phyloP scores from a whole-genome alignment of 92 coral and sea anemone genomes.

The Phenganax stokvisi region DNA sequence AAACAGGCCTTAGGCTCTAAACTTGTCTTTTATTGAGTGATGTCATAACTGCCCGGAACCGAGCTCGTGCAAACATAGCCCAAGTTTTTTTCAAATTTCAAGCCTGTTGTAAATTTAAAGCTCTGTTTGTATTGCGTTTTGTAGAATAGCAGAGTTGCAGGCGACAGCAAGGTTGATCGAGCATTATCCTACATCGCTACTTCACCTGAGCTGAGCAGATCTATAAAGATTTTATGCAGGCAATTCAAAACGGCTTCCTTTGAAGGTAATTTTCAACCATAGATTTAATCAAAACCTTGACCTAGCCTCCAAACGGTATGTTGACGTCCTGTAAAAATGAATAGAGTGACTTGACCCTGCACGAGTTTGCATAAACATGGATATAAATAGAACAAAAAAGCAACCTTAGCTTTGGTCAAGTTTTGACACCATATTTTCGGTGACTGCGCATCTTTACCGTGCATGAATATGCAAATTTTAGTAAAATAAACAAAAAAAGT shows the following conservation, averaged over 20 bases:
- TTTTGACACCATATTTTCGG: too few species aligned
- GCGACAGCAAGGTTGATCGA: neutral
- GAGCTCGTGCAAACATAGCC: too few species aligned
- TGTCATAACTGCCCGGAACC: too few species aligned
- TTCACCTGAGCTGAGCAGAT: slow-evolving; percentile 1
- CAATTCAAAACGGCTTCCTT: slow-evolving; percentile 4
- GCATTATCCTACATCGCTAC: neutral
- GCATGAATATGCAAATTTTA: too few species aligned
- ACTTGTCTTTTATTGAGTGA: too few species aligned
- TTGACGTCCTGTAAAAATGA: neutral
- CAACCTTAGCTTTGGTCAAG: too few species aligned
- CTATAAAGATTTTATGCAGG: slow-evolving; percentile 16
- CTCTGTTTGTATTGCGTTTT: neutral
- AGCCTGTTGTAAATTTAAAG: neutral
- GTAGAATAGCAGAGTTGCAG: neutral
- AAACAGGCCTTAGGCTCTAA: too few species aligned
- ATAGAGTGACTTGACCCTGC: neutral
- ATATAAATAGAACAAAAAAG: too few species aligned
- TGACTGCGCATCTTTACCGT: too few species aligned
- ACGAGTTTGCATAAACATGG: too few species aligned
- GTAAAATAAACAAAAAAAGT: too few species aligned
- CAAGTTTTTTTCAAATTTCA: neutral
- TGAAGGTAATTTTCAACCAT: neutral
- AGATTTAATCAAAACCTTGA: neutral
- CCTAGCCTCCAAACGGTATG: neutral